These are phyloP conservation scores for Diploscapter pachys DNA, from an alignment of 1,140 invertebrate genomes.

Conservation along the genomic window DNA sequence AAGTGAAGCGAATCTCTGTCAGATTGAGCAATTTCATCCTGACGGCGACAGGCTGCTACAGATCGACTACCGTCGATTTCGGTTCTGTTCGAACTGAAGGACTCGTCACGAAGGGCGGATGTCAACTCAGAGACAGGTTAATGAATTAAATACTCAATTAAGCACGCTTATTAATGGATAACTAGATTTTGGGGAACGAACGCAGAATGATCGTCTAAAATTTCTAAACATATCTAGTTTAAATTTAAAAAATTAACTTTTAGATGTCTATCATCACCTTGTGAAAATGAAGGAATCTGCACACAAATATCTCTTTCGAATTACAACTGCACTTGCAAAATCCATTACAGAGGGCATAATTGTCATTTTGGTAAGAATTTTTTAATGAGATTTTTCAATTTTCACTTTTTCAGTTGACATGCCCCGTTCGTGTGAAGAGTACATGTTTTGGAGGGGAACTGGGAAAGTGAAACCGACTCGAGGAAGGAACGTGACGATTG, in stretches of 20 bases:
- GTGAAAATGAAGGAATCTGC: constrained; percentile 86
- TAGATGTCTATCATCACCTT: constrained; percentile 75
- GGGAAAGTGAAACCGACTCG: constrained; percentile 10
- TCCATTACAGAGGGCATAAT: constrained; percentile 89
- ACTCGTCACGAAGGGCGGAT: constrained; percentile 40
- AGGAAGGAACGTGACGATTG: constrained; percentile 66
- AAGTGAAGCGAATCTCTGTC: constrained; percentile 48
- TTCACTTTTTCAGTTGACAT: constrained; percentile 19
- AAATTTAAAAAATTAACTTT: no score
- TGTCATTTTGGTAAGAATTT: constrained; percentile 72
- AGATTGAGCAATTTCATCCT: constrained; percentile 45
- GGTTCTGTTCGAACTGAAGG: constrained; percentile 37
- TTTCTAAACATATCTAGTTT: no score
- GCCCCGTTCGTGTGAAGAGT: constrained; percentile 28
- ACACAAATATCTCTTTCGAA: constrained; percentile 78
- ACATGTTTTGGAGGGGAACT: constrained; percentile 10
- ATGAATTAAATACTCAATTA: no score
- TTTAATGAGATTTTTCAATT: neutral
- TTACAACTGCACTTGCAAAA: constrained; percentile 86
- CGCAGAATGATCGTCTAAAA: no score
- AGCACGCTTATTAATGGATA: no score
- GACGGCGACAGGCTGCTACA: constrained; percentile 46
- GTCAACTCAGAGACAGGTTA: constrained; percentile 34
- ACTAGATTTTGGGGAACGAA: no score
- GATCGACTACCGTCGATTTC: constrained; percentile 55